Percentiles rank a stretch among this genome's conserved stretches.
These are phyloP conservation scores for Drosophila lini DNA, from an alignment of 1,140 invertebrate species.

Conservation along the genomic window DNA sequence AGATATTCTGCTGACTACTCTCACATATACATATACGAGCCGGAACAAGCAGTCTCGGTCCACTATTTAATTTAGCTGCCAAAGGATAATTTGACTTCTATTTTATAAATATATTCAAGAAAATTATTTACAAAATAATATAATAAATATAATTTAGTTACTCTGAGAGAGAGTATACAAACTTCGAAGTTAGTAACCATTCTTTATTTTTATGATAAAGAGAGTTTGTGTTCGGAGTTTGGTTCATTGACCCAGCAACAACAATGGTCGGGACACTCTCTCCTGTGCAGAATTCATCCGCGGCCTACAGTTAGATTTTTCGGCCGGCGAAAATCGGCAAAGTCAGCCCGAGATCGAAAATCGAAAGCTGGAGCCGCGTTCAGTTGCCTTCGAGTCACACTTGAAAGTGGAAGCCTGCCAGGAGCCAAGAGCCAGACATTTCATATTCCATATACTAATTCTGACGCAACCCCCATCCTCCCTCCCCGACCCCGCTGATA, in stretches of 20 bases:
- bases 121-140: too few relatives aligned
- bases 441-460: slow-evolving; percentile 8
- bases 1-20: too few relatives aligned
- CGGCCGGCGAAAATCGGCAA: neutral
- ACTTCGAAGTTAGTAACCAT: too few relatives aligned
- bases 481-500: slow-evolving; percentile 18
- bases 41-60: too few relatives aligned
- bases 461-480: slow-evolving; percentile 19
- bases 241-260: slow-evolving; percentile 74
- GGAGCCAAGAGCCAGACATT: slow-evolving; percentile 21
- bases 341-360: neutral
- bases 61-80: too few relatives aligned
- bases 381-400: slow-evolving; percentile 64
- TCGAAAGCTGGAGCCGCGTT: slow-evolving; percentile 32
- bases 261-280: slow-evolving; percentile 49
- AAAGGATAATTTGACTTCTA: too few relatives aligned
- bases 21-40: too few relatives aligned
- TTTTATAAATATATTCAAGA: too few relatives aligned
- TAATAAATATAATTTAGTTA: too few relatives aligned
- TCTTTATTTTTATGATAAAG: slow-evolving; percentile 31
- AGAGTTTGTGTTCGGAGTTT: slow-evolving; percentile 22
- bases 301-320: slow-evolving; percentile 47
- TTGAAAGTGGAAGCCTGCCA: slow-evolving; percentile 61
- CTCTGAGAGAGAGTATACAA: too few relatives aligned
- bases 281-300: slow-evolving; percentile 18